Percentiles rank a stretch among this genome's conserved stretches.
Evolutionary conservation across 2,797 vertebrate species (phyloP).

Genomic region (Spondyliosoma cantharus): DNA sequence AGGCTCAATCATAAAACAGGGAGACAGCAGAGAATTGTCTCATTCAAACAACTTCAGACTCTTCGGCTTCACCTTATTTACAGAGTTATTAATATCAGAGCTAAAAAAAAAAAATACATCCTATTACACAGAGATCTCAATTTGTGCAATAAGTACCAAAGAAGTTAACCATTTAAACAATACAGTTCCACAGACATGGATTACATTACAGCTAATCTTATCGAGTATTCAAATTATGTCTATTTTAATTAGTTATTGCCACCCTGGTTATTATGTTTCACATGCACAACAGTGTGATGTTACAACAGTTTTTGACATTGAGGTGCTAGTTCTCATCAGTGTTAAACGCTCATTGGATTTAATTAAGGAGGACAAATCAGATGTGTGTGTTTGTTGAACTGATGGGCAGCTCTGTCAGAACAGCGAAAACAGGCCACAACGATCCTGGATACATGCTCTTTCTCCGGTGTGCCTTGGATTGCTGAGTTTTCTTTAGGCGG

Average conservation of each 20-base stretch:
- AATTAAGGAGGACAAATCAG: constrained; percentile 22
- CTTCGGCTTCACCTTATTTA: constrained; percentile 19
- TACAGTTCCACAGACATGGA: not conserved
- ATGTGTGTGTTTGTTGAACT: constrained; percentile 13
- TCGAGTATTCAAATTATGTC: constrained; percentile 40
- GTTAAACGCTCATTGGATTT: constrained; percentile 39
- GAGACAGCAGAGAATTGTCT: constrained; percentile 27
- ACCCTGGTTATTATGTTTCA: constrained; percentile 37
- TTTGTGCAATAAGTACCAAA: constrained; percentile 17
- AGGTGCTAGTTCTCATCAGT: constrained; percentile 29
- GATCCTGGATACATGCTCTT: not conserved
- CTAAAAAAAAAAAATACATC: not conserved
- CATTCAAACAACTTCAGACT: constrained; percentile 22
- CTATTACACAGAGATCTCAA: constrained; percentile 10
- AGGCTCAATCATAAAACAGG: constrained; percentile 42
- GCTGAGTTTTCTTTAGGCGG: not conserved
- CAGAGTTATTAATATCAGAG: constrained; percentile 30
- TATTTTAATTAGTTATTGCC: constrained; percentile 36
- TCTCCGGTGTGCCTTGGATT: constrained; percentile 3
- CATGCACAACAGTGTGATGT: constrained; percentile 32
- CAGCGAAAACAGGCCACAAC: constrained; percentile 6
- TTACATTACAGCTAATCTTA: constrained; percentile 26
- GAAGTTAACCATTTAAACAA: not conserved
- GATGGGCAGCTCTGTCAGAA: constrained; percentile 19
- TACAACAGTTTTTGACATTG: constrained; percentile 45